Percentiles rank a stretch among this genome's conserved stretches.
These are phyloP conservation scores for Neotragus pygmaeus DNA, from an alignment of 2,113 vertebrate genomes.

Conservation along the genomic window DNA sequence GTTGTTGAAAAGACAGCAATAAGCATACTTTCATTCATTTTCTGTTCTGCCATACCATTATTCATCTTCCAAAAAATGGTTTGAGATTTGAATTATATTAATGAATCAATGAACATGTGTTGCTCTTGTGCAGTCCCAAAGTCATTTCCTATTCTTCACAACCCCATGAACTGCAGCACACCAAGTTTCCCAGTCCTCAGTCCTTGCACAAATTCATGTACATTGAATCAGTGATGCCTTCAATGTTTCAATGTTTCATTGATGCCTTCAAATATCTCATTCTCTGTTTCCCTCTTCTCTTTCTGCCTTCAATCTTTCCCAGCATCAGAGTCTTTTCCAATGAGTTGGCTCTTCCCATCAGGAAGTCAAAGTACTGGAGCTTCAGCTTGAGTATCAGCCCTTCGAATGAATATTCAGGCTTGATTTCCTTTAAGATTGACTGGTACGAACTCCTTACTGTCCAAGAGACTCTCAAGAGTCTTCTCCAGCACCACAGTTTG, in stretches of 20 bases:
- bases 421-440: background rate
- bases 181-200: background rate
- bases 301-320: background rate
- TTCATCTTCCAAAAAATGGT: background rate
- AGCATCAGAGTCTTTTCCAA: background rate
- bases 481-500: background rate
- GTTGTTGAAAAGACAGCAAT: constrained; percentile 25
- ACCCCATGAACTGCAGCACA: background rate
- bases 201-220: background rate
- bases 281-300: background rate
- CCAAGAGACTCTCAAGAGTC: background rate
- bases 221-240: background rate
- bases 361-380: background rate
- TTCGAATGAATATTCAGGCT: background rate
- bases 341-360: background rate
- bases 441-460: background rate
- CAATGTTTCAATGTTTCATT: background rate
- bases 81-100: constrained; percentile 77
- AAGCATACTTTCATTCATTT: constrained; percentile 37
- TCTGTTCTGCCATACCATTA: background rate
- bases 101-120: background rate
- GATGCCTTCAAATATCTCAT: background rate
- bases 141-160: background rate
- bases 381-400: background rate
- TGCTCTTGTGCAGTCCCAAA: background rate